Percentiles rank a stretch among this genome's conserved stretches.
Conservation (phyloP, 1,140 invertebrate genomes). For the Zelostemma sp. region DNA sequence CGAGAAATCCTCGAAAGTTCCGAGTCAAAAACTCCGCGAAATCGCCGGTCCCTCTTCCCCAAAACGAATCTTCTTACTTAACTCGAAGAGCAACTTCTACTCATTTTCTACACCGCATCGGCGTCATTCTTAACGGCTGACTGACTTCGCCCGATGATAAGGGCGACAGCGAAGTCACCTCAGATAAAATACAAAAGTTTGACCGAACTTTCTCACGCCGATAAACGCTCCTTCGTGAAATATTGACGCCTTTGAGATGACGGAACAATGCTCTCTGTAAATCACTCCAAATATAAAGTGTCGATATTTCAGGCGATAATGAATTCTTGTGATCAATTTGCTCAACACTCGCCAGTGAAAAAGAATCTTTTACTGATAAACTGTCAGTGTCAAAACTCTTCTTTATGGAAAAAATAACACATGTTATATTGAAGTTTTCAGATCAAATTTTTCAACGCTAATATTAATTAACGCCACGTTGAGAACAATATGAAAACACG, state of each 20-base stretch:
- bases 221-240: slow-evolving; percentile 4
- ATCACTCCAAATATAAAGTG: too few relatives aligned
- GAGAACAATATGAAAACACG: too few relatives aligned
- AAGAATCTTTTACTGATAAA: background rate
- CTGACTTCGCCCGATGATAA: slow-evolving; percentile 26
- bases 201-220: slow-evolving; percentile 3
- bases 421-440: background rate
- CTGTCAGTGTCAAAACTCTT: background rate
- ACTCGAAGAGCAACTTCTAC: slow-evolving; percentile 35
- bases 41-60: slow-evolving; percentile 18
- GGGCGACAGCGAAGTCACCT: slow-evolving; percentile 16
- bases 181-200: slow-evolving; percentile 23
- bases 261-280: background rate
- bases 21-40: slow-evolving; percentile 44
- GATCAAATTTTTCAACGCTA: slow-evolving; percentile 14
- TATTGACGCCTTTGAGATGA: background rate
- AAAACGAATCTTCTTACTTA: slow-evolving; percentile 45
- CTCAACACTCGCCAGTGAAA: background rate
- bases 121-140: slow-evolving; percentile 34
- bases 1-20: slow-evolving; percentile 36
- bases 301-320: background rate
- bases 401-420: background rate
- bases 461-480: slow-evolving; percentile 39
- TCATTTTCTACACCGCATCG: slow-evolving; percentile 40
- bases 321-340: background rate